These are phyloP conservation scores for Adelosebastes latens DNA, from an alignment of 2,797 vertebrate species.

Conservation along the genomic window DNA sequence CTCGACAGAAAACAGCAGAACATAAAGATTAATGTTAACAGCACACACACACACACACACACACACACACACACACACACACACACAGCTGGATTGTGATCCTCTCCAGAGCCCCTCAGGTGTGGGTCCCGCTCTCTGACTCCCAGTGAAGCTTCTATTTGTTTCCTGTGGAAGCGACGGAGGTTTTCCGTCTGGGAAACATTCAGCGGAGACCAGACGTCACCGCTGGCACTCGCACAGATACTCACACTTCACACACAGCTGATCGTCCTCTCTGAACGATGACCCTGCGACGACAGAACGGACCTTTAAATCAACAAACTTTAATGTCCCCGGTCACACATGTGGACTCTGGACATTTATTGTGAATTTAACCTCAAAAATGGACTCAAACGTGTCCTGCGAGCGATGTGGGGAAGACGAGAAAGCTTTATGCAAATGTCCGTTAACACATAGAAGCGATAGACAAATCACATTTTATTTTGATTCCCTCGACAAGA, in stretches of 20 bases:
- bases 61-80: constrained; percentile 13
- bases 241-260: background rate
- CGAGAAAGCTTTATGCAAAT: background rate
- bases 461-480: too few species aligned
- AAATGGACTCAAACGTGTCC: background rate
- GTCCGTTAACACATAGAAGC: too few species aligned
- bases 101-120: constrained; percentile 53
- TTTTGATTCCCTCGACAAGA: too few species aligned
- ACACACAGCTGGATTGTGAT: constrained; percentile 27
- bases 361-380: background rate
- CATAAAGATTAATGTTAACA: background rate
- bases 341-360: background rate
- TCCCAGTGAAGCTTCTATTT: constrained; percentile 17
- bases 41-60: constrained; percentile 14
- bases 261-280: background rate
- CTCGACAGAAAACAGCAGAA: background rate
- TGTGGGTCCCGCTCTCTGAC: constrained; percentile 23
- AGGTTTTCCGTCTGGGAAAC: constrained; percentile 55
- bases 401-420: background rate
- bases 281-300: background rate
- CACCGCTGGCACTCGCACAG: background rate
- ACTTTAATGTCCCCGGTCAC: background rate
- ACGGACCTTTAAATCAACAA: background rate
- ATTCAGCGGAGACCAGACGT: constrained; percentile 19
- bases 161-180: constrained; percentile 42